phyloP scores from a whole-genome alignment of 1,140 invertebrate genomes.

The Drosophila melanica region DNA sequence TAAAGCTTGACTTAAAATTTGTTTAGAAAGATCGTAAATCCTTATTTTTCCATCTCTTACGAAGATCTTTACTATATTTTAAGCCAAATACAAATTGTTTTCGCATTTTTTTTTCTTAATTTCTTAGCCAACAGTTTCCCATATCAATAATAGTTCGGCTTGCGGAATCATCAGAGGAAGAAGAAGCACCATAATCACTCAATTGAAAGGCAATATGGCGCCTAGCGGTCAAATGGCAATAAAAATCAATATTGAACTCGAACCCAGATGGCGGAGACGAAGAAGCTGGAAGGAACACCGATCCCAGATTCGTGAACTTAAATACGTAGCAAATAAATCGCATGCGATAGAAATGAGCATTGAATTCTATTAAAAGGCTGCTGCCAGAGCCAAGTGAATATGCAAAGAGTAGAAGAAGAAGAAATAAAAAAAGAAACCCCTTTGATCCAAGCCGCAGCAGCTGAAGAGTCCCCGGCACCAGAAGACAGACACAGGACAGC shows the following conservation, averaged over 20 bases:
- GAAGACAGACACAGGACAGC: conserved; percentile 47
- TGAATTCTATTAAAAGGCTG: conserved; percentile 80
- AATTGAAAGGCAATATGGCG: conserved; percentile 76
- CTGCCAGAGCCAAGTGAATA: conserved; percentile 40
- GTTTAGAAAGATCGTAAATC: too few species aligned
- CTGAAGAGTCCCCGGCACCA: conserved; percentile 10
- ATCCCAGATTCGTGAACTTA: conserved; percentile 62
- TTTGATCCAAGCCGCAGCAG: conserved; percentile 69
- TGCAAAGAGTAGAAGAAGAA: conserved; percentile 62
- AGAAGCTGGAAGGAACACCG: neutral
- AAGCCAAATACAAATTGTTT: conserved; percentile 25
- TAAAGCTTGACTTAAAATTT: too few species aligned
- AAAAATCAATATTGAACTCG: conserved; percentile 77
- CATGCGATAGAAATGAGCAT: conserved; percentile 83
- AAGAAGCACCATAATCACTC: conserved; percentile 63
- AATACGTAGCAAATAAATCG: conserved; percentile 80
- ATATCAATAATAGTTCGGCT: conserved; percentile 57
- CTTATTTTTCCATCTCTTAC: too few species aligned
- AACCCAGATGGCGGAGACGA: conserved; percentile 14
- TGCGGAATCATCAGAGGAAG: conserved; percentile 7
- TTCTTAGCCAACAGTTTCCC: conserved; percentile 39
- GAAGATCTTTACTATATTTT: neutral
- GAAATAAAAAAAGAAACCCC: conserved; percentile 49
- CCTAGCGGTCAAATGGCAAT: conserved; percentile 82
- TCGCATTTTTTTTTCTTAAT: neutral